A percentile compares a stretch with the other conserved stretches of the same genome.
phyloP scores from a whole-genome alignment of 2,888 invertebrate genomes.

The Trachelus troglodyta region DNA sequence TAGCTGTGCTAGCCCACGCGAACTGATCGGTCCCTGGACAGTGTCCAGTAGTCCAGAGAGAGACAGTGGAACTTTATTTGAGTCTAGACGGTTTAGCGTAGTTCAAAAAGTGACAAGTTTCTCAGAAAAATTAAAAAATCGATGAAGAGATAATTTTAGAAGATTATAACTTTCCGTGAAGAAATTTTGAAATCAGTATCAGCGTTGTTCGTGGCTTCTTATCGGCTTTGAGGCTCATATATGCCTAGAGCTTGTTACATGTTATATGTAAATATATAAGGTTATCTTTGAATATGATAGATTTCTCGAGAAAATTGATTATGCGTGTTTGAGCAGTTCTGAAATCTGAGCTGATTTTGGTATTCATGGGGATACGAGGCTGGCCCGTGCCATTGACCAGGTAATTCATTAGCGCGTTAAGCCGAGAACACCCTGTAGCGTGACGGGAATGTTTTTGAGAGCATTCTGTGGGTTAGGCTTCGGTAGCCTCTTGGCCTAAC shows the following conservation, averaged over 20 bases:
- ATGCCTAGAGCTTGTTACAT: background rate
- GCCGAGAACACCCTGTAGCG: constrained; percentile 32
- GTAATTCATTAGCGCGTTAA: constrained; percentile 59
- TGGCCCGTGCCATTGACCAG: constrained; percentile 55
- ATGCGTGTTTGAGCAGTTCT: background rate
- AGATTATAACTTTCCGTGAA: background rate
- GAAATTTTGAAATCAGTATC: background rate
- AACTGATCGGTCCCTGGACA: constrained; percentile 22
- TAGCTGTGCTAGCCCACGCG: constrained; percentile 42
- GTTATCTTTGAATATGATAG: background rate
- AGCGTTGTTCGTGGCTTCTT: background rate
- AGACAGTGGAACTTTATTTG: background rate
- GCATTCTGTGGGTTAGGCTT: constrained; percentile 17
- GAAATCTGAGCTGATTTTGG: background rate
- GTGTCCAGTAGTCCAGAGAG: constrained; percentile 17
- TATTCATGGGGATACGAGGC: background rate
- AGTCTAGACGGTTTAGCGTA: background rate
- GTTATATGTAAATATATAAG: background rate
- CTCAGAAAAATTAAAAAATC: background rate
- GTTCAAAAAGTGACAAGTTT: background rate
- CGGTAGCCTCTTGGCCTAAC: constrained; percentile 1
- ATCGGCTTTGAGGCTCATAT: background rate
- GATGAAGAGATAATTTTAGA: background rate
- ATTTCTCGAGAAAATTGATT: background rate
- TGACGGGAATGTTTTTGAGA: constrained; percentile 33